Evolutionary conservation across 2,113 vertebrate species (phyloP).

Genomic region (Stegostoma tigrinum): DNA sequence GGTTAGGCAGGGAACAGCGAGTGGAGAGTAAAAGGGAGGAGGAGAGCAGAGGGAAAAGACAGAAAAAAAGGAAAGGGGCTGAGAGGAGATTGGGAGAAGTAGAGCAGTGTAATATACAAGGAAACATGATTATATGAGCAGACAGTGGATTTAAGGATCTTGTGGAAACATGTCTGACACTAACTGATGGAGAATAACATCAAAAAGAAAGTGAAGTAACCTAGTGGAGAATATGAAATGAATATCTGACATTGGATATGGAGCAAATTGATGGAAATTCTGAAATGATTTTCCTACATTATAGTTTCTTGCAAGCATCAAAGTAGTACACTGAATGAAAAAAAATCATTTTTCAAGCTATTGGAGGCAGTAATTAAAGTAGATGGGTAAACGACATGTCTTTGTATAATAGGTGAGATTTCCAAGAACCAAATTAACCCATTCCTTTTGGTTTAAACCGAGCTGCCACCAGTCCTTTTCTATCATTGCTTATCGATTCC

Average conservation of each 20-base stretch:
- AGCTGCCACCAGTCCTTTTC: neutral
- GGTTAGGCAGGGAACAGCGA: neutral
- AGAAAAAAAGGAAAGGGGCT: neutral
- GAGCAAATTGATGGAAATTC: neutral
- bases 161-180: neutral
- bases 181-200: neutral
- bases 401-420: neutral
- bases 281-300: neutral
- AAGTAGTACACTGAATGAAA: neutral
- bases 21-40: neutral
- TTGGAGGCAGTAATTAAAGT: slow-evolving; percentile 20
- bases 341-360: neutral
- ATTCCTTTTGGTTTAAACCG: neutral
- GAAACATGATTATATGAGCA: neutral
- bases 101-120: neutral
- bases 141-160: neutral
- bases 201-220: neutral
- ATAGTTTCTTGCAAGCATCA: neutral
- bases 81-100: neutral
- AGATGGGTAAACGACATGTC: neutral
- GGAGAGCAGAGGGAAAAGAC: neutral
- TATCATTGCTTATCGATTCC: neutral
- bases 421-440: neutral
- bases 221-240: neutral
- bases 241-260: neutral